Base-by-base conservation (phyloP, 2,797 vertebrate species). In the Enteromius afrohamiltoni region DNA sequence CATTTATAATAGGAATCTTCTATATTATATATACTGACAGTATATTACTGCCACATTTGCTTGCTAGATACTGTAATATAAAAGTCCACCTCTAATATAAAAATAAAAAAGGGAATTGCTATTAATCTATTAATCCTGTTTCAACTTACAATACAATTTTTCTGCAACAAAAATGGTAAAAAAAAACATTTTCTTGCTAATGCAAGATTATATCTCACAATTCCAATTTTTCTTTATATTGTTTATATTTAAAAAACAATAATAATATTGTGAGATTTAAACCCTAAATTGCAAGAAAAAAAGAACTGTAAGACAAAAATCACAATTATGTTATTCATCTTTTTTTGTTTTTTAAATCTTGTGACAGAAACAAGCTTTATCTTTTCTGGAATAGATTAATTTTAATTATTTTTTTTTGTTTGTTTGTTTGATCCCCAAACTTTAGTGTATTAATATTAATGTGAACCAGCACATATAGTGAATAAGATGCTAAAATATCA, bases 401-500 rank as follows among this genome's bases (percentile, higher is more conserved):
- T 10, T 42, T 42, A 42, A 8, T 42, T 42, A 2, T 10, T 40
- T 40, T 55, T 8, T 8, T 53, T 8, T 53, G 2, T 2, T 51
- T 55, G 0, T n/a, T 31, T 29, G 14, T 49, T 49, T 13, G 47
- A 73, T 3, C 26, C 69, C 45, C 42, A 49, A 29, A 17, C 69
- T 19, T 75, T 10, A 16, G 34, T 60, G 34, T 40, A 58, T 58
- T 40, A 17, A 23, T 34, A 58, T 40, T 2, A 40, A 37, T 58
- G 51, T 74, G 51, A 51, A 23, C 13, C 34, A 42, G 53, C 74
- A 64, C 58, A 77, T 58, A 77, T 19, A 62, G 34, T 21, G 40
- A 29, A 64, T 31, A 64, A 64, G 23, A 77, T 67, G 19, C 60
- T 67, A 34, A 65, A 78, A 34, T 79, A 49, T 34, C 19, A 8